Conservation (phyloP, 2,113 vertebrate species). For the Perognathus longimembris region DNA sequence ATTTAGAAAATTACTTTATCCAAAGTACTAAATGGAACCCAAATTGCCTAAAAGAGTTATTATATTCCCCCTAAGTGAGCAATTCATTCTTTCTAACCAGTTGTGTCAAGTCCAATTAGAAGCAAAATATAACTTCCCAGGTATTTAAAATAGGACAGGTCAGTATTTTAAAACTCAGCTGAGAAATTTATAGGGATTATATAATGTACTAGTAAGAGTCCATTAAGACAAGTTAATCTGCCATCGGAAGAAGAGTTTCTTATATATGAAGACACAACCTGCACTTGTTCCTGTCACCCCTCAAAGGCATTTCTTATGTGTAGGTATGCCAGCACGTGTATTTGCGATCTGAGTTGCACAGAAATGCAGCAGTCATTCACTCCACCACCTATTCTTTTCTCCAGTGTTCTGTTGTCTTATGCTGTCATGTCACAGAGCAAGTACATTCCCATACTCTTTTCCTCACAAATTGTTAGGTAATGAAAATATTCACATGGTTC, state of each 20-base stretch:
- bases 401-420: not conserved
- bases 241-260: conserved; percentile 24
- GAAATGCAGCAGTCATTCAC: not conserved
- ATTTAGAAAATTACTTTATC: conserved; percentile 68
- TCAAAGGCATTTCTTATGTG: not conserved
- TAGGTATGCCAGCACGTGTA: not conserved
- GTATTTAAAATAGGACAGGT: conserved; percentile 40
- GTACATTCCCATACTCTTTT: not conserved
- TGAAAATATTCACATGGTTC: conserved; percentile 10
- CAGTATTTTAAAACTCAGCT: conserved; percentile 48
- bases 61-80: conserved; percentile 57
- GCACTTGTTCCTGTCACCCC: not conserved
- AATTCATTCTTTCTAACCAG: conserved; percentile 51
- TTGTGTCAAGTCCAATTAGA: conserved; percentile 56
- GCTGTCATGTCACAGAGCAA: not conserved
- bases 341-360: not conserved
- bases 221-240: conserved; percentile 42
- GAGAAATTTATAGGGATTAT: conserved; percentile 61
- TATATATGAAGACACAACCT: conserved; percentile 28
- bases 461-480: conserved; percentile 12
- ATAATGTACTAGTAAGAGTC: conserved; percentile 48
- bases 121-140: conserved; percentile 43
- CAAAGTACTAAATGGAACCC: conserved; percentile 33
- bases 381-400: conserved; percentile 17
- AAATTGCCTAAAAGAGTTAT: conserved; percentile 67